These are phyloP conservation scores for Ptilodon capucinus DNA, from an alignment of 2,888 invertebrate species.

Conservation along the genomic window DNA sequence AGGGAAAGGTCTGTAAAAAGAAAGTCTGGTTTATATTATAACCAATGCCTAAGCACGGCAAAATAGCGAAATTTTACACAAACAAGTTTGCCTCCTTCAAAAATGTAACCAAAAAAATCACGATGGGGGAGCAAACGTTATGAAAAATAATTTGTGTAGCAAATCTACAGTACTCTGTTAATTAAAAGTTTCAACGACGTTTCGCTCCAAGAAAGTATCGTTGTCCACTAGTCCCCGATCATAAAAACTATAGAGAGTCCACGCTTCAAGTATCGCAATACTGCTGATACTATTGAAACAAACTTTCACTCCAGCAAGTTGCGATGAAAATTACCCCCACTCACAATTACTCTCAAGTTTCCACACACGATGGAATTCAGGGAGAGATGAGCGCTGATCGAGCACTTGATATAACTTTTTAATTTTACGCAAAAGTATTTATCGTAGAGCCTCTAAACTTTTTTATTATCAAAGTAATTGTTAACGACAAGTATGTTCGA, in stretches of 20 bases:
- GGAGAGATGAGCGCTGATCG: slow-evolving; percentile 25
- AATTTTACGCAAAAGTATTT: slow-evolving; percentile 62
- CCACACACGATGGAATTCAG: slow-evolving; percentile 30
- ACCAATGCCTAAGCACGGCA: too few relatives aligned
- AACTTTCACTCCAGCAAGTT: slow-evolving; percentile 27
- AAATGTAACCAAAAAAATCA: slow-evolving; percentile 11
- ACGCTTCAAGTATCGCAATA: slow-evolving; percentile 22
- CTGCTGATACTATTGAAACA: slow-evolving; percentile 13
- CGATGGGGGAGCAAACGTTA: slow-evolving; percentile 1
- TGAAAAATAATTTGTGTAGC: slow-evolving; percentile 21
- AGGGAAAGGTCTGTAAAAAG: too few relatives aligned
- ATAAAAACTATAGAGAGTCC: slow-evolving; percentile 26
- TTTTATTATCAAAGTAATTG: slow-evolving; percentile 73
- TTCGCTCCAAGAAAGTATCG: slow-evolving; percentile 39
- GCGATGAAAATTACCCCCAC: slow-evolving; percentile 24
- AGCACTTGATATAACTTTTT: slow-evolving; percentile 37
- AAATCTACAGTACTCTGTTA: slow-evolving; percentile 35
- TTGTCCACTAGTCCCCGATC: slow-evolving; percentile 28
- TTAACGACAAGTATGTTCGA: slow-evolving; percentile 66
- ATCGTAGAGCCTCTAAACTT: slow-evolving; percentile 54
- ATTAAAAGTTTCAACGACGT: slow-evolving; percentile 47
- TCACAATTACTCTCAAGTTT: slow-evolving; percentile 1
- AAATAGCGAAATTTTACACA: background rate
- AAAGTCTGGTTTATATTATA: too few relatives aligned
- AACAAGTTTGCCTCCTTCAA: slow-evolving; percentile 7